Percentiles rank a stretch among this genome's conserved stretches.
phyloP scores from a whole-genome alignment of 2,113 vertebrate genomes.

The Gallinago undulata region DNA sequence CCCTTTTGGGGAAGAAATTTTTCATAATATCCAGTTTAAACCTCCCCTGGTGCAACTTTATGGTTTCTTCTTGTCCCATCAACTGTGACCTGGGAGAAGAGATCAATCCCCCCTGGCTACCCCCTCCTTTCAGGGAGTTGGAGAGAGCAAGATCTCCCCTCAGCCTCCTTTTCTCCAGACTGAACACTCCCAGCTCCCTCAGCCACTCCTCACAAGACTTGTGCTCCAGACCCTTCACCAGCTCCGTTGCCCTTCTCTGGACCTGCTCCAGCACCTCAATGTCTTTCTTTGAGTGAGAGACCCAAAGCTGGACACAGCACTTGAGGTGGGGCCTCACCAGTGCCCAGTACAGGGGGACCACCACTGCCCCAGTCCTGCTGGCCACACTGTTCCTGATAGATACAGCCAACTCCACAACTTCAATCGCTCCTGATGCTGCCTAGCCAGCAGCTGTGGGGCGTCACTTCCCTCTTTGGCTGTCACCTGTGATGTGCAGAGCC shows the following conservation, averaged over 20 bases:
- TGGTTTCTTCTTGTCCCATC: background rate
- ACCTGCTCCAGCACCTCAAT: background rate
- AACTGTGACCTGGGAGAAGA: background rate
- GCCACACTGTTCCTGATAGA: background rate
- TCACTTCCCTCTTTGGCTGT: background rate
- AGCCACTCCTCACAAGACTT: background rate
- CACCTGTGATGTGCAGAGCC: background rate
- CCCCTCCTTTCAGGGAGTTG: background rate
- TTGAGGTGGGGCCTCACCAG: background rate
- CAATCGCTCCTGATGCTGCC: background rate
- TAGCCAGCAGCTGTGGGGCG: background rate
- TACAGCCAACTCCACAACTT: fast-evolving
- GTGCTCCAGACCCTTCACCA: background rate
- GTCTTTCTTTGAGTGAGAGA: background rate
- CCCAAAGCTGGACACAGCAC: background rate
- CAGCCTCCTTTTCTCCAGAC: background rate
- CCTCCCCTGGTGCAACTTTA: background rate
- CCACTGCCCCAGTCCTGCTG: background rate
- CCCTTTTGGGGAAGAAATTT: background rate
- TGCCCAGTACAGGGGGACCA: background rate
- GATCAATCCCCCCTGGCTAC: background rate
- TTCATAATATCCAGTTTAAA: background rate
- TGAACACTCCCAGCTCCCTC: background rate
- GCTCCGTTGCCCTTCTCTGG: background rate
- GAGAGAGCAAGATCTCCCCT: background rate